Percentiles rank a stretch among this genome's conserved stretches.
These are phyloP conservation scores for Campopleginae sp. DNA, from an alignment of 2,888 invertebrate genomes.

Conservation along the genomic window DNA sequence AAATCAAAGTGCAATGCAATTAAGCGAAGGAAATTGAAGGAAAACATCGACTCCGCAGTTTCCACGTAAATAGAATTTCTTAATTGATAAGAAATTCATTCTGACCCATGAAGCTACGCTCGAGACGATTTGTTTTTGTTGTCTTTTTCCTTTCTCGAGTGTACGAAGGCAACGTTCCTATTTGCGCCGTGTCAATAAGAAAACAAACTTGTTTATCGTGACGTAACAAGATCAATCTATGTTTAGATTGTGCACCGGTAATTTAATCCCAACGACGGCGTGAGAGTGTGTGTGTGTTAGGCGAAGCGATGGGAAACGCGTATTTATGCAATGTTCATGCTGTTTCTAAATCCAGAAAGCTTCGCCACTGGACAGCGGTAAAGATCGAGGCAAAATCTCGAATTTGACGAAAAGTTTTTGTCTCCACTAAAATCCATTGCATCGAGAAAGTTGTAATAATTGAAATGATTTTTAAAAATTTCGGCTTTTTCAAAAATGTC, in stretches of 20 bases:
- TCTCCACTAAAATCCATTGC: not conserved
- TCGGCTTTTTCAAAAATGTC: not conserved
- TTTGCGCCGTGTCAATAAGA: slow-evolving; percentile 54
- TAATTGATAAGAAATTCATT: not conserved
- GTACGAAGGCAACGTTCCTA: slow-evolving; percentile 57
- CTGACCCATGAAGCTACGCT: not conserved
- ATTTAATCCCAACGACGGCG: slow-evolving; percentile 37
- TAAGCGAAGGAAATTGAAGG: not conserved
- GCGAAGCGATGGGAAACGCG: slow-evolving; percentile 2
- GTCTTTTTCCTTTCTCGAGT: not conserved
- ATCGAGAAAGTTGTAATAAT: not conserved
- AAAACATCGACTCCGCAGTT: not conserved
- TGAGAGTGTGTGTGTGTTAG: slow-evolving; percentile 16
- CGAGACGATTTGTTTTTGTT: not conserved
- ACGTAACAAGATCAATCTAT: slow-evolving; percentile 58
- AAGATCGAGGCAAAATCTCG: not conserved
- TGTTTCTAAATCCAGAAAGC: not conserved
- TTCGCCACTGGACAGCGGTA: not conserved
- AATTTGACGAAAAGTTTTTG: not conserved
- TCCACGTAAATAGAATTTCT: not conserved
- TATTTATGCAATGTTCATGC: not conserved
- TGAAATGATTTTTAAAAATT: not conserved
- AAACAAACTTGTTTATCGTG: slow-evolving; percentile 67
- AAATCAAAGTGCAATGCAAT: not conserved
- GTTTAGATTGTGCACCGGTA: slow-evolving; percentile 65